These are phyloP conservation scores for Aproaerema taeniolella DNA, from an alignment of 2,888 invertebrate genomes.

Conservation along the genomic window DNA sequence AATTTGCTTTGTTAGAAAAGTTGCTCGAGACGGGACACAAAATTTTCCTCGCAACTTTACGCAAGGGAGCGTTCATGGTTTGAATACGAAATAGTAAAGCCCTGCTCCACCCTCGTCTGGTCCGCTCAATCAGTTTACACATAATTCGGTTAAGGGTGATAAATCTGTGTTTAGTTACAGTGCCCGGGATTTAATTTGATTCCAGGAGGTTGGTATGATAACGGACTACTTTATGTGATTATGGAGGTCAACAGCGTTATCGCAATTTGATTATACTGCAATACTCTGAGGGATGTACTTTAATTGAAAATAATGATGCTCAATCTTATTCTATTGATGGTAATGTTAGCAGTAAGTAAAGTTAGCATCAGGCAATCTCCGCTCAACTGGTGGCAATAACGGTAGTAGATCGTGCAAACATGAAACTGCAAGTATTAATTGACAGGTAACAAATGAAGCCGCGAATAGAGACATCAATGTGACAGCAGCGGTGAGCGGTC, in stretches of 20 bases:
- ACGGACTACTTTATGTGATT: slow-evolving; percentile 50
- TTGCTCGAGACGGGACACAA: slow-evolving; percentile 7
- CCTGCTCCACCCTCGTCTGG: slow-evolving; percentile 42
- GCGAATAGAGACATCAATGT: slow-evolving; percentile 42
- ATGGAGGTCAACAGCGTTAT: slow-evolving; percentile 46
- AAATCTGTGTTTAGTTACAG: slow-evolving; percentile 65
- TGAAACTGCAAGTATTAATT: slow-evolving; percentile 14
- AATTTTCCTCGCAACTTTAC: no score
- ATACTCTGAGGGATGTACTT: slow-evolving; percentile 23
- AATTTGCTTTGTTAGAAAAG: slow-evolving; percentile 13
- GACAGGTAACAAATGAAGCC: slow-evolving; percentile 22
- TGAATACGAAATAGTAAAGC: slow-evolving; percentile 47
- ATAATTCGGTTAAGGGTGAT: slow-evolving; percentile 70
- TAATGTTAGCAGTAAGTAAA: no score
- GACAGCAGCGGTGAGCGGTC: slow-evolving; percentile 29
- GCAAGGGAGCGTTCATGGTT: slow-evolving; percentile 29
- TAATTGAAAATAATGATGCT: slow-evolving; percentile 10
- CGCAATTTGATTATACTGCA: slow-evolving; percentile 38
- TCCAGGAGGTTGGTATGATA: slow-evolving; percentile 49
- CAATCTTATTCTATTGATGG: no score
- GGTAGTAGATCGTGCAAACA: slow-evolving; percentile 4
- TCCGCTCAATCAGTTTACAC: slow-evolving; percentile 54
- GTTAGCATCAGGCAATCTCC: no score
- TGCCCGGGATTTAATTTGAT: slow-evolving; percentile 55
- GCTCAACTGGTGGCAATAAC: slow-evolving; percentile 4